These are phyloP conservation scores for Amphipoea oculea DNA, from an alignment of 2,888 invertebrate species.

Conservation along the genomic window DNA sequence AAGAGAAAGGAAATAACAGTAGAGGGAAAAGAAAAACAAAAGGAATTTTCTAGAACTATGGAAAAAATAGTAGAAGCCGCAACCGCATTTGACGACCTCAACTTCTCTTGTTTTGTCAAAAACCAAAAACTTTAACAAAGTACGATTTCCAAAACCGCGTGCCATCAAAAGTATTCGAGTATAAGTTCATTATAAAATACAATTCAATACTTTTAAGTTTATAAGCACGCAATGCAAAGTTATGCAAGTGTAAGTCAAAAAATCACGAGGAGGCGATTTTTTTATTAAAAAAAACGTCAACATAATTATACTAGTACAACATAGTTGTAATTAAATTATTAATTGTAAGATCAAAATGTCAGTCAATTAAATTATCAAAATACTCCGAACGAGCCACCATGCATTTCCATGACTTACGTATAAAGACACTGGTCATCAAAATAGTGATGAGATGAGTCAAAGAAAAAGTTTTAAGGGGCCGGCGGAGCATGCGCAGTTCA, in stretches of 20 bases:
- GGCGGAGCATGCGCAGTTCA: no score
- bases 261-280: slow-evolving; percentile 41
- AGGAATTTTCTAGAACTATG: slow-evolving; percentile 40
- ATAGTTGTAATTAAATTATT: slow-evolving; percentile 65
- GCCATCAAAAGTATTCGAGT: slow-evolving; percentile 52
- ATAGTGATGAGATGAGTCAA: background rate
- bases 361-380: slow-evolving; percentile 60
- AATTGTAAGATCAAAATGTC: slow-evolving; percentile 78
- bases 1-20: slow-evolving; percentile 48
- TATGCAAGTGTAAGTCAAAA: slow-evolving; percentile 52
- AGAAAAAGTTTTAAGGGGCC: background rate
- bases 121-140: slow-evolving; percentile 75
- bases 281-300: slow-evolving; percentile 41
- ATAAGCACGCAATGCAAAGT: slow-evolving; percentile 51
- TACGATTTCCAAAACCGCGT: slow-evolving; percentile 64
- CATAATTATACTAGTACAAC: slow-evolving; percentile 47
- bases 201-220: slow-evolving; percentile 46
- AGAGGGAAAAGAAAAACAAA: slow-evolving; percentile 46
- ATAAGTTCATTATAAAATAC: slow-evolving; percentile 60
- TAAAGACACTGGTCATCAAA: background rate
- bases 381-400: background rate
- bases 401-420: background rate
- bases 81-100: slow-evolving; percentile 86
- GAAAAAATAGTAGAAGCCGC: slow-evolving; percentile 56
- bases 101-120: slow-evolving; percentile 82